Conservation (phyloP, 2,888 invertebrate genomes). For the Sinopyrophorus schimmeli region DNA sequence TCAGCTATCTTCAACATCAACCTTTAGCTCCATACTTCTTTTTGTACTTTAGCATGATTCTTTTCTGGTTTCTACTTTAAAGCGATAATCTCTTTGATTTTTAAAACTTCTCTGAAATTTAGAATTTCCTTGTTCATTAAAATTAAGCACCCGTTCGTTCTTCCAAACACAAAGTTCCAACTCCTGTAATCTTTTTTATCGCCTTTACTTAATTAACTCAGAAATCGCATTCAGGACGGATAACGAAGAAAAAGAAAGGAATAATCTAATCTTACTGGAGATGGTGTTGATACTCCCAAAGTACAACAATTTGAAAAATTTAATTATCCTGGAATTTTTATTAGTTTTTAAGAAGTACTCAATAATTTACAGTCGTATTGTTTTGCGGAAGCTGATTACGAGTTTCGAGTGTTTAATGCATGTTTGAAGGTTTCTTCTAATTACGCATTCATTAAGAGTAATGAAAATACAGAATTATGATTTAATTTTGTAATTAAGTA, state of each 20-base stretch:
- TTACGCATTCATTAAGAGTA: too few relatives aligned
- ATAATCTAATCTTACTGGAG: slow-evolving; percentile 42
- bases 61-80: slow-evolving; percentile 17
- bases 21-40: too few relatives aligned
- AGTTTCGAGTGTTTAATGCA: too few relatives aligned
- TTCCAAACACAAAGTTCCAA: slow-evolving; percentile 44
- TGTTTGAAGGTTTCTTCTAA: too few relatives aligned
- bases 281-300: slow-evolving; percentile 42
- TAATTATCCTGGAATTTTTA: slow-evolving; percentile 41
- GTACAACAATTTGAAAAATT: slow-evolving; percentile 44
- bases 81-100: slow-evolving; percentile 29
- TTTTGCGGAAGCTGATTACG: too few relatives aligned
- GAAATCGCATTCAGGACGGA: slow-evolving; percentile 45
- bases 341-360: slow-evolving; percentile 24
- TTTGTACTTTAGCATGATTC: slow-evolving; percentile 10
- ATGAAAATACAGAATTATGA: too few relatives aligned
- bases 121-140: slow-evolving; percentile 38
- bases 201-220: slow-evolving; percentile 46
- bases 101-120: slow-evolving; percentile 26
- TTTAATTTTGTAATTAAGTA: too few relatives aligned
- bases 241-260: slow-evolving; percentile 41
- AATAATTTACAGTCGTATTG: too few relatives aligned
- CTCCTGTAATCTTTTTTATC: slow-evolving; percentile 46
- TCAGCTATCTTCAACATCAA: too few relatives aligned
- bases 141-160: slow-evolving; percentile 45